A percentile compares a stretch with the other conserved stretches of the same genome.
Evolutionary conservation across 2,113 vertebrate genomes (phyloP).

Genomic region (Stegastes partitus): DNA sequence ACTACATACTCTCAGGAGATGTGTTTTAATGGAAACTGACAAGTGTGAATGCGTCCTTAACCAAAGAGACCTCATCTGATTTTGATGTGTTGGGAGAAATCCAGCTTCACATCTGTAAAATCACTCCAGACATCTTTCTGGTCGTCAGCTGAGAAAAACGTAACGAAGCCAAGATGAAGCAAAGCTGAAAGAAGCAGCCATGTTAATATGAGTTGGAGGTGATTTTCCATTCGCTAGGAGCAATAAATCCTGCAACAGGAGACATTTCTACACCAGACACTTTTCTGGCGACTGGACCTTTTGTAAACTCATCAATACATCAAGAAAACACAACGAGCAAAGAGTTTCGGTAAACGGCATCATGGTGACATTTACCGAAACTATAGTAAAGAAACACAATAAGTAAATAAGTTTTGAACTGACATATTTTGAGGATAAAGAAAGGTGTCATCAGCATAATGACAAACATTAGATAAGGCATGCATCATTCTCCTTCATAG

Average conservation of each 20-base stretch:
- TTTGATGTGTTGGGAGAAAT: slow-evolving; percentile 28
- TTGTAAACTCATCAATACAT: neutral
- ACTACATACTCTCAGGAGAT: too few species aligned
- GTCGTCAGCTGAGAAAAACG: too few species aligned
- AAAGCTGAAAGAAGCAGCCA: neutral
- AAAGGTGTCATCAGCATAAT: neutral
- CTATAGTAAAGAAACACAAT: neutral
- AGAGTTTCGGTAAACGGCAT: too few species aligned
- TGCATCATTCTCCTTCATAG: slow-evolving; percentile 2
- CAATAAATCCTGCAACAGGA: too few species aligned
- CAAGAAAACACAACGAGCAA: neutral
- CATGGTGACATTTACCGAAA: neutral
- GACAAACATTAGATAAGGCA: neutral
- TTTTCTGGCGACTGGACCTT: neutral
- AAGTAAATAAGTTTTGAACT: neutral
- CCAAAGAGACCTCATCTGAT: too few species aligned
- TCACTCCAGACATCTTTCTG: too few species aligned
- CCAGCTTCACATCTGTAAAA: neutral
- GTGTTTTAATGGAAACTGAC: too few species aligned
- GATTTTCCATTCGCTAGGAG: too few species aligned
- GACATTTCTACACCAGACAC: too few species aligned
- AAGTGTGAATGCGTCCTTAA: too few species aligned
- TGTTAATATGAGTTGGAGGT: neutral
- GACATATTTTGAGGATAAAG: neutral
- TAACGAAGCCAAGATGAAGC: slow-evolving; percentile 1